These are phyloP conservation scores for Amazona guildingii DNA, from an alignment of 2,113 vertebrate genomes.

Conservation along the genomic window DNA sequence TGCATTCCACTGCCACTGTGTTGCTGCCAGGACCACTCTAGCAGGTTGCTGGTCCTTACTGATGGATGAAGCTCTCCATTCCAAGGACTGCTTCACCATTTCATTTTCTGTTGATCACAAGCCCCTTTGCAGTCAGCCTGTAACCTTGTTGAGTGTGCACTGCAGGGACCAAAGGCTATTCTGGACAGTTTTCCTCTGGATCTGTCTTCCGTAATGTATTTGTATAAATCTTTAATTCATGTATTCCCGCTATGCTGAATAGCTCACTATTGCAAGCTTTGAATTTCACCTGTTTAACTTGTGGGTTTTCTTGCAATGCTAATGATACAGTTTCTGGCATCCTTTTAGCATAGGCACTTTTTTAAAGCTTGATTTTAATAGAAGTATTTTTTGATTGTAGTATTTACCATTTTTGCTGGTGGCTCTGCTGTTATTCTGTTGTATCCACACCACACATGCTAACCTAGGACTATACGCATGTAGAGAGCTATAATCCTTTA, in stretches of 20 bases:
- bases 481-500: neutral
- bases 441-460: neutral
- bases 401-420: neutral
- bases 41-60: neutral
- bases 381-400: neutral
- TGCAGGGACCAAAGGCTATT: neutral
- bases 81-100: neutral
- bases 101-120: neutral
- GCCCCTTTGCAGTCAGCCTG: neutral
- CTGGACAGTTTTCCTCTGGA: neutral
- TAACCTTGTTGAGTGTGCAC: neutral
- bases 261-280: neutral
- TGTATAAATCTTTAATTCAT: slow-evolving; percentile 31
- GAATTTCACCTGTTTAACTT: neutral
- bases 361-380: neutral
- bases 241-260: neutral
- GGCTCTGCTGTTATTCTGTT: neutral
- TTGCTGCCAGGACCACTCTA: neutral
- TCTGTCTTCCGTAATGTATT: neutral
- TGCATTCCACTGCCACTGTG: neutral
- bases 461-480: neutral
- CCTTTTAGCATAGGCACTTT: neutral
- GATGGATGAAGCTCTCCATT: neutral
- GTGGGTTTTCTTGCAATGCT: neutral
- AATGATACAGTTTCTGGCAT: neutral